Conservation (phyloP, 2,888 invertebrate species). For the Entomobrya proxima region DNA sequence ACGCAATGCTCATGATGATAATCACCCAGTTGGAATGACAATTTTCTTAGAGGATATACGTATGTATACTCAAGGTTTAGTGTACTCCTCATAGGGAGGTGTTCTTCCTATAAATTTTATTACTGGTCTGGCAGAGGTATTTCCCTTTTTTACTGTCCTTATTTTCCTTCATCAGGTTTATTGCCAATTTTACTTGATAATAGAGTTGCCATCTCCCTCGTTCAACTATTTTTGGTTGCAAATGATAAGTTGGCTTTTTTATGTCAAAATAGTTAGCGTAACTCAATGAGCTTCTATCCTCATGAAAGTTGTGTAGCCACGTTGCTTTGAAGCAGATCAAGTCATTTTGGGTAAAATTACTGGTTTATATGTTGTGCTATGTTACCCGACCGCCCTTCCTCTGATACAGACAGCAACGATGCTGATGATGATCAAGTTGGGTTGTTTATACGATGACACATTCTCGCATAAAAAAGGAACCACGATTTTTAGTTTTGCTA, state of each 20-base stretch:
- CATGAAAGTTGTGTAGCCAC: background rate
- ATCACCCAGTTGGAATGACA: slow-evolving; percentile 38
- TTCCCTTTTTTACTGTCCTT: slow-evolving; percentile 16
- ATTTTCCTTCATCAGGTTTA: slow-evolving; percentile 2
- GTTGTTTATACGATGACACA: slow-evolving; percentile 38
- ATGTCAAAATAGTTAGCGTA: background rate
- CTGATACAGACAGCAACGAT: background rate
- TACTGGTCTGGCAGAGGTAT: background rate
- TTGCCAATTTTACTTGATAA: slow-evolving; percentile 22
- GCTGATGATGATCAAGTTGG: background rate
- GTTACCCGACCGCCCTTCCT: background rate
- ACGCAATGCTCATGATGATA: background rate
- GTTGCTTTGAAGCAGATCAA: background rate
- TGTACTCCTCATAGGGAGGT: too few species aligned
- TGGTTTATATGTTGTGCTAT: too few species aligned
- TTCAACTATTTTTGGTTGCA: slow-evolving; percentile 25
- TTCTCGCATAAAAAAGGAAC: slow-evolving; percentile 19
- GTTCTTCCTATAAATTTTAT: background rate
- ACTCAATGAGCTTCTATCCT: background rate
- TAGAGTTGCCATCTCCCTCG: background rate
- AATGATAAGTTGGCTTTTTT: slow-evolving; percentile 17
- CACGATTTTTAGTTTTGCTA: background rate
- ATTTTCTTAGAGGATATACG: background rate
- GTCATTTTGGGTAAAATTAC: slow-evolving; percentile 41
- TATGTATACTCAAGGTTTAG: background rate